phyloP scores from a whole-genome alignment of 1,140 invertebrate genomes.

The Glossosoma conforme region DNA sequence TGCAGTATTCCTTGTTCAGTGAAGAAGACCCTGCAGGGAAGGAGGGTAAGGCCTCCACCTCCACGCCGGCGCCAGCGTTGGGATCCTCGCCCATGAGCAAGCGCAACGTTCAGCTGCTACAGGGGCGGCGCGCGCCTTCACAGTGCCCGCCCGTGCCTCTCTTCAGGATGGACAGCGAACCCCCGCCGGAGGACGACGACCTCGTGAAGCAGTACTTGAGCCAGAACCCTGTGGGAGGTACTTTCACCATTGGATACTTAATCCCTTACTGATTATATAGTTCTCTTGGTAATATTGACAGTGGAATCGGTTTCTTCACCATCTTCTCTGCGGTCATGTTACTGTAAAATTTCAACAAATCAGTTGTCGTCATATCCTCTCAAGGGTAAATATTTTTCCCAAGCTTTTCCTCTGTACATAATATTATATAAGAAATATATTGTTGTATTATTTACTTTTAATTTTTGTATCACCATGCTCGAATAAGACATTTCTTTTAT shows the following conservation, averaged over 20 bases:
- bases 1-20: constrained; percentile 35
- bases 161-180: constrained; percentile 31
- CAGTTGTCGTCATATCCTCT: too few relatives aligned
- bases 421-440: too few relatives aligned
- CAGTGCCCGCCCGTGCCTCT: constrained; percentile 38
- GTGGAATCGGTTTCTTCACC: neutral
- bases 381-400: too few relatives aligned
- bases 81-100: constrained; percentile 44
- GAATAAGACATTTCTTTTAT: too few relatives aligned
- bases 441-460: too few relatives aligned
- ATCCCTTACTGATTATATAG: too few relatives aligned
- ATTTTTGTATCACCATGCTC: too few relatives aligned
- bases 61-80: constrained; percentile 19
- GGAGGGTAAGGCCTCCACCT: constrained; percentile 24
- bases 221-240: constrained; percentile 7
- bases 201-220: constrained; percentile 40
- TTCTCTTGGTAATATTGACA: too few relatives aligned
- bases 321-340: neutral
- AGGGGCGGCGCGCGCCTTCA: constrained; percentile 31
- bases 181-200: constrained; percentile 34
- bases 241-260: neutral
- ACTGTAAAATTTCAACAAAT: neutral
- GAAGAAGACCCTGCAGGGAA: constrained; percentile 57
- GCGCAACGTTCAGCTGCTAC: constrained; percentile 40
- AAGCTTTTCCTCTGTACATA: too few relatives aligned